phyloP scores from a whole-genome alignment of 2,113 vertebrate genomes.

The Zosterops lateralis region DNA sequence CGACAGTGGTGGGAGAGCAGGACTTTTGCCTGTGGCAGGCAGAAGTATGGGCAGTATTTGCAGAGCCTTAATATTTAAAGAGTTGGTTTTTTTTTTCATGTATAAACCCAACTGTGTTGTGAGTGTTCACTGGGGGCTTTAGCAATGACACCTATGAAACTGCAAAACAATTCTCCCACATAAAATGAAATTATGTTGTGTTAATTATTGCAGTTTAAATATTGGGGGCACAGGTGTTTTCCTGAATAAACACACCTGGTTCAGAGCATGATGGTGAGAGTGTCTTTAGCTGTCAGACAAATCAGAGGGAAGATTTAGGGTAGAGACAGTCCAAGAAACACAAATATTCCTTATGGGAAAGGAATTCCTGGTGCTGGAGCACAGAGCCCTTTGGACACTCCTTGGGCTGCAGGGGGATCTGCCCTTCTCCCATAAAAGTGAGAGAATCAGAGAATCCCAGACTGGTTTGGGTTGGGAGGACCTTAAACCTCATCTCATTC shows the following conservation, averaged over 20 bases:
- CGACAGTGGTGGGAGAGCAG: neutral
- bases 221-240: neutral
- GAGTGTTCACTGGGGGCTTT: neutral
- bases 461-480: neutral
- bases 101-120: neutral
- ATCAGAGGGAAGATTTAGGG: neutral
- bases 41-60: neutral
- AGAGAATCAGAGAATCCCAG: neutral
- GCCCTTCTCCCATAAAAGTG: neutral
- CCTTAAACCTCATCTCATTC: neutral
- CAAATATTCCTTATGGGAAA: neutral
- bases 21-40: neutral
- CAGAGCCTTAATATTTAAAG: conserved; percentile 44
- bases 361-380: neutral
- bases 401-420: neutral
- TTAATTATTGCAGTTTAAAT: conserved; percentile 3
- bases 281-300: neutral
- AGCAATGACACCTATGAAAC: neutral
- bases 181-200: neutral
- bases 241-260: neutral
- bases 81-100: neutral
- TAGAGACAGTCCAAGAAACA: neutral
- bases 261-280: rapidly evolving
- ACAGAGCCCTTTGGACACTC: neutral
- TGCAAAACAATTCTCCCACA: neutral